Percentiles rank a stretch among this genome's conserved stretches.
phyloP scores from a whole-genome alignment of 2,888 invertebrate genomes.

The Cerceris rybyensis region DNA sequence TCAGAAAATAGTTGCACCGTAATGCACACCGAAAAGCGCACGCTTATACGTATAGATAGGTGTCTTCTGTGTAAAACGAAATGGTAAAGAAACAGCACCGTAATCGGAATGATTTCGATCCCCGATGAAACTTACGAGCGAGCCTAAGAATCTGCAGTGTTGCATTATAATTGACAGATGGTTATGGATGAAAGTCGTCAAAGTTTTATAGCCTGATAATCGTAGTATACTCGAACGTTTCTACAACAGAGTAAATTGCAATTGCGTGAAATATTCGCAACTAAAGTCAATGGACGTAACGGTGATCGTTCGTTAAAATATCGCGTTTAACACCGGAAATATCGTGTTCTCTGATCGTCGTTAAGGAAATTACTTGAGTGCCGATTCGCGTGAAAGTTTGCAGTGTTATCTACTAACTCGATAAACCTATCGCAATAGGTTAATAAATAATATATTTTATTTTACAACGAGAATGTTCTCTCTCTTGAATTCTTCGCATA shows the following conservation, averaged over 20 bases:
- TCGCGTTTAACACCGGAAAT: slow-evolving; percentile 4
- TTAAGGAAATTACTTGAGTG: slow-evolving; percentile 28
- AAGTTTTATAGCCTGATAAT: background rate
- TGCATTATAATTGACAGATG: background rate
- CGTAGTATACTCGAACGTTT: background rate
- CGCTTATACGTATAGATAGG: background rate
- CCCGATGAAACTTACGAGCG: no score
- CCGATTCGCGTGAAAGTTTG: slow-evolving; percentile 36
- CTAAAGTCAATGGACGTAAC: slow-evolving; percentile 35
- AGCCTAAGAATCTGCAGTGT: no score
- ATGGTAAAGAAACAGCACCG: background rate
- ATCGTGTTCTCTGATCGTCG: slow-evolving; percentile 22
- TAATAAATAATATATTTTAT: slow-evolving; percentile 16
- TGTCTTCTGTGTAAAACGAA: background rate
- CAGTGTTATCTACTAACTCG: slow-evolving; percentile 15
- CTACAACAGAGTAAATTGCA: background rate
- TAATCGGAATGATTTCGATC: background rate
- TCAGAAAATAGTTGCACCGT: slow-evolving; percentile 10
- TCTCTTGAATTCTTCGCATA: background rate
- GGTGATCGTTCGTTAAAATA: slow-evolving; percentile 55
- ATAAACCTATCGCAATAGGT: slow-evolving; percentile 31
- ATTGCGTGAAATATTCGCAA: background rate
- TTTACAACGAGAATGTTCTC: slow-evolving; percentile 37
- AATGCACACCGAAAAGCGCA: background rate
- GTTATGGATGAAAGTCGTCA: background rate